phyloP scores from a whole-genome alignment of 2,797 vertebrate species.

The Antrozous pallidus region DNA sequence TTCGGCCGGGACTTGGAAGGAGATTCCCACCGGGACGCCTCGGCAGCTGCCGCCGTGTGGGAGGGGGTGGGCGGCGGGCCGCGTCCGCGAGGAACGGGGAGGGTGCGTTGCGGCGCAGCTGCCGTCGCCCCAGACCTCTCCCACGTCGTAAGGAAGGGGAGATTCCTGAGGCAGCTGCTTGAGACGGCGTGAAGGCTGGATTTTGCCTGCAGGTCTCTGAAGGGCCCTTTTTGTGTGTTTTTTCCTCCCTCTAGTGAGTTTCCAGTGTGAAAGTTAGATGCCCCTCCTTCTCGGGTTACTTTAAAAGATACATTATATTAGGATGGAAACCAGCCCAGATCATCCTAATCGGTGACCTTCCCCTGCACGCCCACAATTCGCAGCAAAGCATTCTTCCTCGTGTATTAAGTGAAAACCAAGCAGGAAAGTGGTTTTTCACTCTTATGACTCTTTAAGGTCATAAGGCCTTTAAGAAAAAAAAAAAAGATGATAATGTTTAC shows the following conservation, averaged over 20 bases:
- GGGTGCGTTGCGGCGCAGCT: slow-evolving; percentile 49
- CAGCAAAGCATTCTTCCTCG: background rate
- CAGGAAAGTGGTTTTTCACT: background rate
- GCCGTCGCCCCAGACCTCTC: slow-evolving; percentile 28
- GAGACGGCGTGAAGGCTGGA: background rate
- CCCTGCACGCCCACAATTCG: background rate
- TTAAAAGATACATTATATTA: background rate
- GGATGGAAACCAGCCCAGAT: background rate
- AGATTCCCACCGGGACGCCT: slow-evolving; percentile 1
- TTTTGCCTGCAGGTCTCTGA: background rate
- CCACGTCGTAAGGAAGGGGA: slow-evolving; percentile 24
- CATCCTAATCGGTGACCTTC: background rate
- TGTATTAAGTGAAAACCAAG: background rate
- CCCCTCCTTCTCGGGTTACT: background rate
- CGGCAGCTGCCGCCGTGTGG: slow-evolving; percentile 43
- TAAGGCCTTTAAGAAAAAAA: too few relatives aligned
- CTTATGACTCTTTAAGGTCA: background rate
- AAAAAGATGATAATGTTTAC: background rate
- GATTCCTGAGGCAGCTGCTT: slow-evolving; percentile 55
- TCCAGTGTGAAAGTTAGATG: slow-evolving; percentile 5
- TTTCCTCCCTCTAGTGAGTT: background rate
- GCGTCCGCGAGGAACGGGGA: background rate
- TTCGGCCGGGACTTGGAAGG: background rate
- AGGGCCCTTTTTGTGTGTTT: background rate
- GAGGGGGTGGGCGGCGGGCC: background rate